phyloP scores from a whole-genome alignment of 2,113 vertebrate genomes.

The Ornithorhynchus anatinus region DNA sequence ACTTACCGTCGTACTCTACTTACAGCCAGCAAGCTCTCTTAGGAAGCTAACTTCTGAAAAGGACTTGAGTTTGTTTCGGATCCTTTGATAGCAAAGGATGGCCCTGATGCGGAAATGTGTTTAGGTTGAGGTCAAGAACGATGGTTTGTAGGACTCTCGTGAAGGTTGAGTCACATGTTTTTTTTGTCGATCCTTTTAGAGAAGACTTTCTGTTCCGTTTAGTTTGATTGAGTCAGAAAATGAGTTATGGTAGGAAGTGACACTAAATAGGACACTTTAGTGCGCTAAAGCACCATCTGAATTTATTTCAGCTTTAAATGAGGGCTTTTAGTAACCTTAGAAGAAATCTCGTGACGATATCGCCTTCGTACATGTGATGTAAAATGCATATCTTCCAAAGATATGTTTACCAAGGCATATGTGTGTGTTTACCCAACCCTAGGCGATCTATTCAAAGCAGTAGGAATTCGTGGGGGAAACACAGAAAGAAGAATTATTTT shows the following conservation, averaged over 20 bases:
- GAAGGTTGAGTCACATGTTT: neutral
- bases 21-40: too few relatives aligned
- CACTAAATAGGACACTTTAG: neutral
- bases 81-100: neutral
- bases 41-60: neutral
- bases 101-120: neutral
- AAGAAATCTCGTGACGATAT: too few relatives aligned
- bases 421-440: too few relatives aligned
- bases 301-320: too few relatives aligned
- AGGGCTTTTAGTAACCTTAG: too few relatives aligned
- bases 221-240: constrained; percentile 1
- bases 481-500: too few relatives aligned
- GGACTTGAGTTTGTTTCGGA: neutral
- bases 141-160: neutral
- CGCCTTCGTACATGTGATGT: too few relatives aligned
- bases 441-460: too few relatives aligned
- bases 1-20: too few relatives aligned
- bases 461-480: too few relatives aligned
- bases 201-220: neutral
- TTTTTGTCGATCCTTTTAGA: neutral
- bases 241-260: neutral
- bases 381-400: too few relatives aligned
- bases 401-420: too few relatives aligned
- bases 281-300: neutral
- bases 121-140: neutral